phyloP scores from a whole-genome alignment of 2,888 invertebrate genomes.

The Papilio protenor region DNA sequence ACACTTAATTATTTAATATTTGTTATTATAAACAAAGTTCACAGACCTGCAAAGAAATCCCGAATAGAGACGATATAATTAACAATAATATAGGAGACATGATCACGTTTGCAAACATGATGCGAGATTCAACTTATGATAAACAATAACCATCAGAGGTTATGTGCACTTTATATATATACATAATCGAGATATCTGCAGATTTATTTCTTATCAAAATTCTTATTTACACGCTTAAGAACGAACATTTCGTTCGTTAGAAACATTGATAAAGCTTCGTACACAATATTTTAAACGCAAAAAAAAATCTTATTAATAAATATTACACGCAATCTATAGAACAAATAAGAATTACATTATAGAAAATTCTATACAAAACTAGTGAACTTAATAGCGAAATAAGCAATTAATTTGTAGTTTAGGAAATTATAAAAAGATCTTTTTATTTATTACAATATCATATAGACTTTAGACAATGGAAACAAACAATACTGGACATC shows the following conservation, averaged over 20 bases:
- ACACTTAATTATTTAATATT: background rate
- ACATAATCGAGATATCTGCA: background rate
- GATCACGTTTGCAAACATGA: background rate
- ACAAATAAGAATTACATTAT: background rate
- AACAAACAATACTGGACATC: background rate
- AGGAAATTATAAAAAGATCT: background rate
- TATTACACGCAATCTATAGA: background rate
- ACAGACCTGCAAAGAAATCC: slow-evolving; percentile 33
- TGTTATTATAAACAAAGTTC: background rate
- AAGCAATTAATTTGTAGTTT: background rate
- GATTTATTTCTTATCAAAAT: slow-evolving; percentile 13
- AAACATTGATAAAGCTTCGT: background rate
- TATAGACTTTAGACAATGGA: background rate
- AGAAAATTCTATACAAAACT: background rate
- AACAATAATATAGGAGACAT: background rate
- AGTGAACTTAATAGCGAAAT: background rate
- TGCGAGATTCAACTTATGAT: background rate
- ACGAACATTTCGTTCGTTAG: background rate
- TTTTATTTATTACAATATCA: background rate
- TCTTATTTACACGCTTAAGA: background rate
- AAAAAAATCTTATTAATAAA: too few species aligned
- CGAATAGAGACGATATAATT: slow-evolving; percentile 1
- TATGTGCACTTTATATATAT: slow-evolving; percentile 11
- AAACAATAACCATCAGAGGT: background rate
- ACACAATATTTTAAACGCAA: background rate